A percentile compares a stretch with the other conserved stretches of the same genome.
Evolutionary conservation across 2,888 invertebrate species (phyloP).

Genomic region (Conops quadrifasciatus): DNA sequence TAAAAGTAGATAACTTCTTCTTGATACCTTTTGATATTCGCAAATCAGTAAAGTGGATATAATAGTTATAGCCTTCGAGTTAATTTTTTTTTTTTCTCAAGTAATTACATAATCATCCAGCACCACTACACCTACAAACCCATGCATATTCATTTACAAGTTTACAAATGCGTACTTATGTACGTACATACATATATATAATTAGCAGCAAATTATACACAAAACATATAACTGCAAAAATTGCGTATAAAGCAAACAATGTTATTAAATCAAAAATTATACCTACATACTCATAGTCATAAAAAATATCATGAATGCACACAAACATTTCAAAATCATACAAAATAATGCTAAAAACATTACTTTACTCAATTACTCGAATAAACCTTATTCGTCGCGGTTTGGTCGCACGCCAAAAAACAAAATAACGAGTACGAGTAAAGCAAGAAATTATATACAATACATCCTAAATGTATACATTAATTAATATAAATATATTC

Average conservation of each 20-base stretch:
- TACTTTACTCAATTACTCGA: background rate
- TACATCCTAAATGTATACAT: slow-evolving; percentile 8
- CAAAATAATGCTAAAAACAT: slow-evolving; percentile 39
- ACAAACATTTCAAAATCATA: slow-evolving; percentile 1
- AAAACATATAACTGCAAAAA: background rate
- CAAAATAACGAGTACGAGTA: slow-evolving; percentile 20
- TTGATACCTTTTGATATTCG: no score
- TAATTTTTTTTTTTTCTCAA: no score
- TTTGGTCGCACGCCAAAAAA: background rate
- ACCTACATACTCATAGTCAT: slow-evolving; percentile 30
- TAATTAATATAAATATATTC: slow-evolving; percentile 11
- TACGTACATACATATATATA: slow-evolving; percentile 27
- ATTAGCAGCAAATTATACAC: slow-evolving; percentile 20
- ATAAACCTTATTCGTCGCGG: background rate
- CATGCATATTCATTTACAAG: no score
- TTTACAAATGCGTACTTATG: slow-evolving; percentile 36
- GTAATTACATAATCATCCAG: no score
- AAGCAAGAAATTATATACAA: background rate
- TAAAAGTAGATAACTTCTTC: no score
- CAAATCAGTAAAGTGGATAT: no score
- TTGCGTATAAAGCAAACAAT: no score
- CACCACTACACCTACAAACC: no score
- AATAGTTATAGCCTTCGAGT: no score
- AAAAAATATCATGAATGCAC: slow-evolving; percentile 41
- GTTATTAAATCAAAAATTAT: slow-evolving; percentile 40